Evolutionary conservation across 2,113 vertebrate genomes (phyloP).

Genomic region (Columba livia): DNA sequence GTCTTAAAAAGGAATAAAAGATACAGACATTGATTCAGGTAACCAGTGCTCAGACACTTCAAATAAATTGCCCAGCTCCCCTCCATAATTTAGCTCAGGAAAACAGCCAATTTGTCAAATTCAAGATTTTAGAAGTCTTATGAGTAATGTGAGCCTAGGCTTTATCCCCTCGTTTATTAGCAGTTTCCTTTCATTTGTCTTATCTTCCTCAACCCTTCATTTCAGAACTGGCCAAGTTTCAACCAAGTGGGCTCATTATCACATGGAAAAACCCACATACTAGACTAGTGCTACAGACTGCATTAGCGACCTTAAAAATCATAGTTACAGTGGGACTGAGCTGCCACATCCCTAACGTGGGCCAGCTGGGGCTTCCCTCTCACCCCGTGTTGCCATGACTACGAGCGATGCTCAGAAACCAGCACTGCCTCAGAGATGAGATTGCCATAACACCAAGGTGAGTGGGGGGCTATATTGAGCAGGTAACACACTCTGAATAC

Average conservation of each 20-base stretch:
- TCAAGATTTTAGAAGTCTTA: not conserved
- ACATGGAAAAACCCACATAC: not conserved
- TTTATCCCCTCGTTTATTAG: not conserved
- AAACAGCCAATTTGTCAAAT: not conserved
- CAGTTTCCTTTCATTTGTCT: not conserved
- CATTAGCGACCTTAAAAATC: not conserved
- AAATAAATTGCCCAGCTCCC: not conserved
- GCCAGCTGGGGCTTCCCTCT: not conserved
- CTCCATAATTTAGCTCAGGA: not conserved
- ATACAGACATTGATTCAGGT: not conserved
- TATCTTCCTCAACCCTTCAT: not conserved
- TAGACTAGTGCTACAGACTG: not conserved
- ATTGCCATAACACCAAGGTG: not conserved
- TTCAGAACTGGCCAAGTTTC: not conserved
- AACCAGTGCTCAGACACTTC: not conserved
- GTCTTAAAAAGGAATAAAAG: not conserved
- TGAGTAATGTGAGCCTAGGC: not conserved
- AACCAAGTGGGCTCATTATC: not conserved
- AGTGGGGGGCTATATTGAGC: not conserved
- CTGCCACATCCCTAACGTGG: not conserved
- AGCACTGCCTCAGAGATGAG: not conserved
- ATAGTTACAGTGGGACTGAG: not conserved
- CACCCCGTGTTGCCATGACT: constrained; percentile 40
- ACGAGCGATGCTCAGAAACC: not conserved
- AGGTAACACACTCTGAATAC: not conserved